Evolutionary conservation across 2,797 vertebrate genomes (phyloP).

Genomic region (Acipenser transmontanus): DNA sequence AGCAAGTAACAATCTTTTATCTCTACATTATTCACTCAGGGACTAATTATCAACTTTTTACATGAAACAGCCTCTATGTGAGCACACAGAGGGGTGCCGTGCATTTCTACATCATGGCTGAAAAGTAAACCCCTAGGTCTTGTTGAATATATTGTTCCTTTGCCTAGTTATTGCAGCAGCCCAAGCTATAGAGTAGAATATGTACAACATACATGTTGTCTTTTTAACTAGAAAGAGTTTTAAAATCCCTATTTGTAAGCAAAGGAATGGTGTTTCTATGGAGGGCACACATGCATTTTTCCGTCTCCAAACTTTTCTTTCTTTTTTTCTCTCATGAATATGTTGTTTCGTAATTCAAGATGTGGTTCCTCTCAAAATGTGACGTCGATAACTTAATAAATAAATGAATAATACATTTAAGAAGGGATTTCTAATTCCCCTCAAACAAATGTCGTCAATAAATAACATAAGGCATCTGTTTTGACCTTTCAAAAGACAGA

Average conservation of each 20-base stretch:
- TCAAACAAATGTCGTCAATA: too few relatives aligned
- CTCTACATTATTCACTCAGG: slow-evolving; percentile 89
- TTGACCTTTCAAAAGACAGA: too few relatives aligned
- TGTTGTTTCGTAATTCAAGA: too few relatives aligned
- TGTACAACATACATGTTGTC: slow-evolving; percentile 26
- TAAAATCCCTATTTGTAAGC: slow-evolving; percentile 13
- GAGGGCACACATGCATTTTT: too few relatives aligned
- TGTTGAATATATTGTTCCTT: slow-evolving; percentile 83
- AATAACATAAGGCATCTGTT: too few relatives aligned
- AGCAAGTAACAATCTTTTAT: slow-evolving; percentile 62
- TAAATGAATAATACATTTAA: too few relatives aligned
- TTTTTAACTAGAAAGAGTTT: slow-evolving; percentile 61
- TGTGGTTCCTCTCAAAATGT: too few relatives aligned
- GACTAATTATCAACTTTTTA: slow-evolving; percentile 97
- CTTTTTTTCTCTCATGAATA: too few relatives aligned
- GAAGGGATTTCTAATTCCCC: too few relatives aligned
- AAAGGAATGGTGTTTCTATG: too few relatives aligned
- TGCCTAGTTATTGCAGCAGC: slow-evolving; percentile 67
- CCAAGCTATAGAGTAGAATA: slow-evolving; percentile 38
- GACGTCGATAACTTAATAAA: too few relatives aligned
- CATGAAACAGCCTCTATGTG: slow-evolving; percentile 78
- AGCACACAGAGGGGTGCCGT: slow-evolving; percentile 58
- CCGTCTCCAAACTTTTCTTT: too few relatives aligned
- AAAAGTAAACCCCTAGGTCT: slow-evolving; percentile 89
- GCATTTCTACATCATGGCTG: slow-evolving; percentile 62